These are phyloP conservation scores for Pocillopora meandrina DNA, from an alignment of 92 coral and sea anemone species.

Conservation along the genomic window DNA sequence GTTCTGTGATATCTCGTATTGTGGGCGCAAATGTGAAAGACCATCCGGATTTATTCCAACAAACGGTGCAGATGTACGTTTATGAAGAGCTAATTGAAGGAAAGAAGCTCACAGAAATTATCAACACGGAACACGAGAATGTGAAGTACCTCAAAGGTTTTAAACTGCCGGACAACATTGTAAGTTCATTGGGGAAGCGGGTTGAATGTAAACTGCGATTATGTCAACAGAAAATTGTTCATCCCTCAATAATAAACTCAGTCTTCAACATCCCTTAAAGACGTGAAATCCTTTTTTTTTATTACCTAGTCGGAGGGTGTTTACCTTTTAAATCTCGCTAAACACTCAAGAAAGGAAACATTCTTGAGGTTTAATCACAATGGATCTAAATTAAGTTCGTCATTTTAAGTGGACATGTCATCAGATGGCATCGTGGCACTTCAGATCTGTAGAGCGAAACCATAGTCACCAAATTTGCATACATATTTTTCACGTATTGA, in stretches of 20 bases:
- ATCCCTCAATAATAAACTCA: not conserved
- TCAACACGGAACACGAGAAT: conserved; percentile 90
- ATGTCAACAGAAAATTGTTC: not conserved
- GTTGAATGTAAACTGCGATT: not conserved
- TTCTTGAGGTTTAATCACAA: not conserved
- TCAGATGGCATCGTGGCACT: not conserved
- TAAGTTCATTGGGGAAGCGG: conserved; percentile 37
- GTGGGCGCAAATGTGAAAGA: conserved; percentile 83
- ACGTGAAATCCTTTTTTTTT: not conserved
- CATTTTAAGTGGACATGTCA: not conserved
- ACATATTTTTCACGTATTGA: not conserved
- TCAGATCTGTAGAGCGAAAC: not conserved
- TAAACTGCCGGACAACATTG: conserved; percentile 89
- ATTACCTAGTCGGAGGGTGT: not conserved
- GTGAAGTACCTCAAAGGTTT: conserved; percentile 89
- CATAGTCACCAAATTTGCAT: not conserved
- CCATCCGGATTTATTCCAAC: conserved; percentile 78
- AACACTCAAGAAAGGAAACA: not conserved
- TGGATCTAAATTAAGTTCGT: not conserved
- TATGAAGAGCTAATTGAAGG: conserved; percentile 92
- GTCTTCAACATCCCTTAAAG: not conserved
- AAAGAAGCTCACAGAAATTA: conserved; percentile 87
- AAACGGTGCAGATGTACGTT: conserved; percentile 90
- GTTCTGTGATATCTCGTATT: conserved; percentile 94
- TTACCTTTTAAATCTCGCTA: not conserved